These are phyloP conservation scores for Lampropteryx suffumata DNA, from an alignment of 2,888 invertebrate genomes.

Conservation along the genomic window DNA sequence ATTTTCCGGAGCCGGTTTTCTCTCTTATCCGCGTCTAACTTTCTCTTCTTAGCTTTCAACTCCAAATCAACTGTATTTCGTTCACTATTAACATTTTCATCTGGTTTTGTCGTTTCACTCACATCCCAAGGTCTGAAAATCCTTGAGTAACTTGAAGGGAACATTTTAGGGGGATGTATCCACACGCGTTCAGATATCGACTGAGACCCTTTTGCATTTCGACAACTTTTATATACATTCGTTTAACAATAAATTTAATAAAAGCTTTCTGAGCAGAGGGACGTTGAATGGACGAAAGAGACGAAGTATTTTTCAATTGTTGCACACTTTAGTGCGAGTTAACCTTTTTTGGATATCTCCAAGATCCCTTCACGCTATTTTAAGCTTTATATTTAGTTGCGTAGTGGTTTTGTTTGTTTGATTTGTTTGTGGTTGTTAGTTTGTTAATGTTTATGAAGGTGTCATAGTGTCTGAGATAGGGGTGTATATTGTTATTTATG, in stretches of 20 bases:
- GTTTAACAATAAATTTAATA: constrained; percentile 82
- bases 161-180: constrained; percentile 61
- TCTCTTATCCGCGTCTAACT: constrained; percentile 56
- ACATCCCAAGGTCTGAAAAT: constrained; percentile 85
- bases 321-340: constrained; percentile 65
- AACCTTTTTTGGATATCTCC: constrained; percentile 40
- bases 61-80: constrained; percentile 39
- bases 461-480: constrained; percentile 78
- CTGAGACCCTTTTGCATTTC: constrained; percentile 75
- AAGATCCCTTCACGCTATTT: constrained; percentile 22
- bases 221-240: constrained; percentile 81
- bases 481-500: constrained; percentile 83
- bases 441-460: constrained; percentile 39
- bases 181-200: constrained; percentile 62
- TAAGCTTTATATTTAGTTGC: constrained; percentile 33
- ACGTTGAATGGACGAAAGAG: constrained; percentile 78
- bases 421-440: constrained; percentile 31
- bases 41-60: constrained; percentile 49
- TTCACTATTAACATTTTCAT: constrained; percentile 38
- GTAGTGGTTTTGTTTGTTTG: constrained; percentile 36
- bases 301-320: constrained; percentile 82
- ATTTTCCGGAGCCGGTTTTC: constrained; percentile 74
- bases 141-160: constrained; percentile 73
- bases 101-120: constrained; percentile 54
- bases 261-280: constrained; percentile 75